Evolutionary conservation across 92 coral and sea anemone species (phyloP).

Genomic region (Siderastrea siderea): DNA sequence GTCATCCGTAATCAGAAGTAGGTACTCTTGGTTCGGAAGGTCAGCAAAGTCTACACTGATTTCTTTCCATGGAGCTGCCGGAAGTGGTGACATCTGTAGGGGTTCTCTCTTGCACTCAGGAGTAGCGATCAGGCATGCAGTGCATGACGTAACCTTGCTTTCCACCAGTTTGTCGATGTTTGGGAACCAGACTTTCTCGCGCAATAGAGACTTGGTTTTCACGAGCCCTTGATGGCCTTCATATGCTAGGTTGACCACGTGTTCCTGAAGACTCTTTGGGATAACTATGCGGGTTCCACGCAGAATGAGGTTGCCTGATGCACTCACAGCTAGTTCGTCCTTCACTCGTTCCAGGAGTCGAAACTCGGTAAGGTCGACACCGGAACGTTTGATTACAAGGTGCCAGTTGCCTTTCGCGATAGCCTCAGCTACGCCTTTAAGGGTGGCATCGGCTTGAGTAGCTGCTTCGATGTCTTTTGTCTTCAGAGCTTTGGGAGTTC

Average conservation of each 20-base stretch:
- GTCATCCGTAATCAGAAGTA: conserved; percentile 33
- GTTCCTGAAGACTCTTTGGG: conserved; percentile 57
- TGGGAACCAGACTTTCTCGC: conserved; percentile 74
- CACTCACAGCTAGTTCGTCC: conserved; percentile 51
- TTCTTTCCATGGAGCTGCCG: conserved; percentile 66
- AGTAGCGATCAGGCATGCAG: conserved; percentile 24
- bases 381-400: conserved; percentile 1
- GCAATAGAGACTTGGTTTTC: conserved; percentile 58
- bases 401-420: conserved; percentile 60
- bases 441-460: conserved; percentile 4
- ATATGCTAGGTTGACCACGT: conserved; percentile 30
- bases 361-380: neutral
- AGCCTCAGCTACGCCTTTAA: conserved; percentile 52
- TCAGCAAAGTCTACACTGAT: conserved; percentile 68
- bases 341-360: conserved; percentile 43
- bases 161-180: conserved; percentile 66
- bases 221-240: conserved; percentile 41
- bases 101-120: conserved; percentile 66
- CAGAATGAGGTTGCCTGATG: conserved; percentile 49
- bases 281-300: conserved; percentile 70
- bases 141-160: conserved; percentile 42
- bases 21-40: conserved; percentile 6
- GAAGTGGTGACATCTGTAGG: conserved; percentile 71
- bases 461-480: conserved; percentile 50
- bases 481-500: conserved; percentile 66